Base-by-base conservation (phyloP, 64 coral and sea anemone genomes). In the Montipora capricornis region DNA sequence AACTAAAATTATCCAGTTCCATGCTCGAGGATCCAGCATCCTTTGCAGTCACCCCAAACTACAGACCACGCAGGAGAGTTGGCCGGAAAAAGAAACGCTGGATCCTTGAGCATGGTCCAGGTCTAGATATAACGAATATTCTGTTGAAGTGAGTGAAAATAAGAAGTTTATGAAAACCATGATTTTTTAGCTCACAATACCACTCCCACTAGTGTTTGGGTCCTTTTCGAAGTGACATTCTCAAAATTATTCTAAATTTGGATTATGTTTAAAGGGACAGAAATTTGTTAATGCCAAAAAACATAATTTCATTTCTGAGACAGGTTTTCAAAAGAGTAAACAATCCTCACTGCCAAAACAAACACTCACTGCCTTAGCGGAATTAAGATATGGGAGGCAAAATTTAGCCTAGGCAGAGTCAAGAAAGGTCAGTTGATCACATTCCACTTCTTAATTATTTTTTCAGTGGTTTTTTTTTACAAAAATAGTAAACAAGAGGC, bases 71-170 rank as follows among this genome's bases (percentile, higher is more conserved):
- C 71, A 49, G 86, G 76, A 88, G 86, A 76, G 86, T 19, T 4
- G 71, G 86, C 86, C 86, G 69, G 84, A 88, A 88, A 88, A 88
- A 88, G 86, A 59, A 88, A 88, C 70, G 86, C 86, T 88, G 86
- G 86, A 88, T 88, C 86, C 86, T 88, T 88, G 86, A 88, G 86
- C 50, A 88, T 88, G 86, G 86, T 76, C 86, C 86, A 88, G 86
- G 71, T 88, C 71, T 88, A 88, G 86, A 88, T 88, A 88, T 88
- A 88, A 88, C 86, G 8, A 76, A 88, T 88, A 76, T 88, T 88
- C 86, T 88, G 86, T 88, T n/a, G 71, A 88, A 88, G 86, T 88
- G 70, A 88, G 86, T 88, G 86, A 88, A 88, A 88, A 88, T 88
- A 88, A 75, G 47, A 88, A 76, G 86, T 88, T 88, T 88, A 88